Evolutionary conservation across 2,113 vertebrate genomes (phyloP), one percentile per base, ranked within the genome.

Genomic region (Nannobrachium achirus): DNA sequence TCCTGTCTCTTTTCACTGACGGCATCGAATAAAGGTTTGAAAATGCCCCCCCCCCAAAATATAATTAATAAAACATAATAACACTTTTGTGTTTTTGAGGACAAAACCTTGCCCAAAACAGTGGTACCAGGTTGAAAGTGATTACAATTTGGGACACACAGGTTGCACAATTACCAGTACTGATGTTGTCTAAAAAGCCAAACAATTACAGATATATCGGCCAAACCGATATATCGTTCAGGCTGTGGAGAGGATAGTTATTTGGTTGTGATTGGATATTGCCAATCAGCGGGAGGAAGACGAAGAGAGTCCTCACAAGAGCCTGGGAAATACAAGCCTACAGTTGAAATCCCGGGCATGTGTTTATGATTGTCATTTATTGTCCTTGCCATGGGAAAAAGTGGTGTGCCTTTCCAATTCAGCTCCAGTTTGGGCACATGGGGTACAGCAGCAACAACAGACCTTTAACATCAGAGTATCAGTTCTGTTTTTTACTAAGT

Each of bases 331-430:
- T 79, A 38, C 76, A 73, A 89, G 82, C 73, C 69, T 76, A 76
- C 79, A 80, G 76, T 71, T 82, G 69, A 84, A 89, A 89, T 90
- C 86, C 82, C 49, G 19, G 48, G 66, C 90, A 90, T 91, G 81
- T 90, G 87, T 88, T 91, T 87, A 79, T 87, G 82, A 89, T 90
- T 90, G 81, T 85, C 80, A 84, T 88, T 81, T 88, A 90, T 88
- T 87, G 78, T 89, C 82, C 88, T 69, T 82, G 77, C 56, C 76
- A 81, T 89, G 85, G 82, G 89, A 89, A 86, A 87, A 74, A 82
- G 63, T 51, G 42, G 57, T 20, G 50, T 16, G 53, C 62, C 71
- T 75, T 66, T 77, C 66, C 49, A 69, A 38, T 77, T 49, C 60
- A 39, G 76, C 76, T 62, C 55, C 69, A 63, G 19, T 62, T 70